Conservation (phyloP, 2,797 vertebrate species). For the Semaprochilodus insignis region DNA sequence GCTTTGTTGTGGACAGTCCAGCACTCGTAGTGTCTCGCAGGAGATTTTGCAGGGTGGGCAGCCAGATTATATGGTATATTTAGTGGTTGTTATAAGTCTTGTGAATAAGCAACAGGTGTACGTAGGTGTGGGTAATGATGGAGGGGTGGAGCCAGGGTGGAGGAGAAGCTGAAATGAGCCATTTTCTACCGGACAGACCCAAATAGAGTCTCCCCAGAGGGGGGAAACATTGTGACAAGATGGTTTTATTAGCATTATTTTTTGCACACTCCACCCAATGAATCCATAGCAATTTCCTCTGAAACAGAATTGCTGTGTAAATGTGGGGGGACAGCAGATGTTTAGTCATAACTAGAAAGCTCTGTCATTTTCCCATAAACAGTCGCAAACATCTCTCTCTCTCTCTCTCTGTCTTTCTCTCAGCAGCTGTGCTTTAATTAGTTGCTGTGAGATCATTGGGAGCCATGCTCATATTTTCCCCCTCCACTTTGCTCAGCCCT, state of each 20-base stretch:
- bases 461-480: constrained; percentile 15
- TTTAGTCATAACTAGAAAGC: constrained; percentile 3
- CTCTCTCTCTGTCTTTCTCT: constrained; percentile 8
- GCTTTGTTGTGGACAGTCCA: no score
- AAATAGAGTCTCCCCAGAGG: no score
- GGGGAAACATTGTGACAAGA: no score
- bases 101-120: no score
- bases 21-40: no score
- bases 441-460: constrained; percentile 28
- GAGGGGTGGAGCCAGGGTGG: no score
- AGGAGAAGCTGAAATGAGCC: no score
- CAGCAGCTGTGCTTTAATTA: constrained; percentile 51
- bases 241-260: background rate
- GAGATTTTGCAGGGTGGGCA: no score
- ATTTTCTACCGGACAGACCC: no score
- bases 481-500: background rate
- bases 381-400: background rate
- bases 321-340: constrained; percentile 34
- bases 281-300: background rate
- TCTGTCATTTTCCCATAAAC: constrained; percentile 38
- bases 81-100: no score
- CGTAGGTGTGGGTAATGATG: no score
- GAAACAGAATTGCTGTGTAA: background rate
- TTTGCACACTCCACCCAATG: background rate
- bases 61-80: no score